Base-by-base conservation (phyloP, 2,113 vertebrate genomes). In the Larimichthys crocea region DNA sequence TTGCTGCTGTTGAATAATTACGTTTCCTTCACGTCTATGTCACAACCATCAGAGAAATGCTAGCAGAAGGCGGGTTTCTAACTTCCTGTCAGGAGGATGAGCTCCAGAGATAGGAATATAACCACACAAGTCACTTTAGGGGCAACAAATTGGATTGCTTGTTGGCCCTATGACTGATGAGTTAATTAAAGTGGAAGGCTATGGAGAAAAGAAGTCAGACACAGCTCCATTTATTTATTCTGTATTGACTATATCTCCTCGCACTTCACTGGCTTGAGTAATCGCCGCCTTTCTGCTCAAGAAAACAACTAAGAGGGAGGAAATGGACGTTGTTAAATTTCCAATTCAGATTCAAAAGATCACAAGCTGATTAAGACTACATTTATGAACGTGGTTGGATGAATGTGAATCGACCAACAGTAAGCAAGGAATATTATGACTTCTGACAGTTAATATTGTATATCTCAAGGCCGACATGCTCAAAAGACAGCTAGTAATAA, bases 101-200 rank as follows among this genome's bases (percentile, higher is more conserved):
- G 85, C 63, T 57, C 57, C 60, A 71, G 60, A 85, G 87, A 91
- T 74, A 72, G 87, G 65, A 77, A 79, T 65, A 78, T 55, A 82
- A 70, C 50, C 80, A 76, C 65, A 71, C 78, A 76, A 88, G 80
- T 91, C 71, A 84, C 82, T 88, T 89, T 79, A 81, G 69, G 83
- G 83, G 75, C 87, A 87, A 82, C 86, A 80, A 85, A 92, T 85
- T 84, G 86, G 80, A 92, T 91, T 85, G 84, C 87, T 92, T 86
- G 82, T 92, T 91, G 79, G 85, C 88, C 87, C 79, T 62, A 73
- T 88, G 91, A 90, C 81, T 85, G 92, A 94, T 89, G 84, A 91
- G 84, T 92, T 92, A 92, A 94, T 95, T 94, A 93, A 92, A 84
- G 78, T 79, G 59, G 89, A 89, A 86, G 79, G 79, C 68, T 86